These are phyloP conservation scores for Epinotia brunnichana DNA, from an alignment of 2,888 invertebrate genomes.

Conservation along the genomic window DNA sequence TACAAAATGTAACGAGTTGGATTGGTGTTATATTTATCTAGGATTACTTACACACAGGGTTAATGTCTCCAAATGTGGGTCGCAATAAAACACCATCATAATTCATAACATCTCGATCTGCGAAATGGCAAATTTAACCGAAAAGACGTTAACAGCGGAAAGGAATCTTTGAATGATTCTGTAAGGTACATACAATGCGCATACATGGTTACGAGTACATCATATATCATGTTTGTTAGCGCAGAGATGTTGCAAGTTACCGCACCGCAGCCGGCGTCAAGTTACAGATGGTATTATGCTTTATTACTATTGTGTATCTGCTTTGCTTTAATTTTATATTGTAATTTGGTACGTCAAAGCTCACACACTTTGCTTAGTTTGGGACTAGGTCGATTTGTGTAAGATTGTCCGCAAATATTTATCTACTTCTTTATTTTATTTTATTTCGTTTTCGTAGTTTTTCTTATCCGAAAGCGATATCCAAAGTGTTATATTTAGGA, in stretches of 20 bases:
- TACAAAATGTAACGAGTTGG: too few species aligned
- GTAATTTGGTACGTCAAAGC: not conserved
- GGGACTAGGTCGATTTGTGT: too few species aligned
- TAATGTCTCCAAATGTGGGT: too few species aligned
- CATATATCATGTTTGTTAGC: not conserved
- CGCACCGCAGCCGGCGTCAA: not conserved
- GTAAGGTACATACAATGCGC: not conserved
- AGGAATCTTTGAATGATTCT: not conserved
- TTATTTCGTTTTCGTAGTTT: too few species aligned
- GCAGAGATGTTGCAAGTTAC: not conserved
- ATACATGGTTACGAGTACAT: not conserved
- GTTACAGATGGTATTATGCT: not conserved
- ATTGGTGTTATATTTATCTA: too few species aligned
- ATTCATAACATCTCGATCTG: too few species aligned
- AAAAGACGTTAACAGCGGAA: not conserved
- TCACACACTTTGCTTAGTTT: too few species aligned
- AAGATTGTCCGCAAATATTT: too few species aligned
- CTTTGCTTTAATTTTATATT: not conserved
- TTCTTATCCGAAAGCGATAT: too few species aligned
- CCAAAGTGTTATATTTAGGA: not conserved
- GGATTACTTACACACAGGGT: too few species aligned
- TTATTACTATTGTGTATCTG: not conserved
- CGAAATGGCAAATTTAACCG: not conserved
- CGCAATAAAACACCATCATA: too few species aligned
- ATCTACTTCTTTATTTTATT: too few species aligned